Evolutionary conservation across 2,113 vertebrate genomes (phyloP).

Genomic region (Aphyosemion australe): DNA sequence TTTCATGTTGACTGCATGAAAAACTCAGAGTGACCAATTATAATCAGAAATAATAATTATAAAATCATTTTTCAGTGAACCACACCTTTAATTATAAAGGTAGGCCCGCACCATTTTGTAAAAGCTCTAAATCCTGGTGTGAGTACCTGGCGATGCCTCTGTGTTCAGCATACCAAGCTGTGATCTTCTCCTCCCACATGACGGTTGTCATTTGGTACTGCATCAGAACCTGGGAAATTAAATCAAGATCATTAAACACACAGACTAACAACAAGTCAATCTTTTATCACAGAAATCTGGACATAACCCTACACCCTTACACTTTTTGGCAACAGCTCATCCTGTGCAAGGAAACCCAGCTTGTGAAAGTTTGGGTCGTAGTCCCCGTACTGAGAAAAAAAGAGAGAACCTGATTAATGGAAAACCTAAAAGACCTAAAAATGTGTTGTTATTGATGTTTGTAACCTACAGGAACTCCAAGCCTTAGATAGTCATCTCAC

Average conservation of each 20-base stretch:
- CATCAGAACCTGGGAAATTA: slow-evolving; percentile 84
- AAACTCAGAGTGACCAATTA: too few relatives aligned
- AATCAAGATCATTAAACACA: neutral
- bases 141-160: slow-evolving; percentile 89
- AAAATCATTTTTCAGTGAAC: too few relatives aligned
- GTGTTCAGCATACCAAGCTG: slow-evolving; percentile 93
- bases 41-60: too few relatives aligned
- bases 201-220: slow-evolving; percentile 94
- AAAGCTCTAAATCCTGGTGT: neutral
- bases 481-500: slow-evolving; percentile 58
- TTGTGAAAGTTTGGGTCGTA: slow-evolving; percentile 90
- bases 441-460: neutral
- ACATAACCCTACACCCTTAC: slow-evolving; percentile 70
- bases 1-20: too few relatives aligned
- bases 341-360: slow-evolving; percentile 88
- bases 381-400: slow-evolving; percentile 84
- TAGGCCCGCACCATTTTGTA: neutral
- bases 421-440: neutral
- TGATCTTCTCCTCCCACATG: slow-evolving; percentile 97
- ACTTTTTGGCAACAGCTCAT: slow-evolving; percentile 89
- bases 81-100: neutral
- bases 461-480: neutral
- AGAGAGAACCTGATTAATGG: neutral
- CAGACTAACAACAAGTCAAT: neutral
- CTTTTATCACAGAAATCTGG: neutral